Conservation (phyloP, 2,888 invertebrate genomes). For the Heliconius ethilla region DNA sequence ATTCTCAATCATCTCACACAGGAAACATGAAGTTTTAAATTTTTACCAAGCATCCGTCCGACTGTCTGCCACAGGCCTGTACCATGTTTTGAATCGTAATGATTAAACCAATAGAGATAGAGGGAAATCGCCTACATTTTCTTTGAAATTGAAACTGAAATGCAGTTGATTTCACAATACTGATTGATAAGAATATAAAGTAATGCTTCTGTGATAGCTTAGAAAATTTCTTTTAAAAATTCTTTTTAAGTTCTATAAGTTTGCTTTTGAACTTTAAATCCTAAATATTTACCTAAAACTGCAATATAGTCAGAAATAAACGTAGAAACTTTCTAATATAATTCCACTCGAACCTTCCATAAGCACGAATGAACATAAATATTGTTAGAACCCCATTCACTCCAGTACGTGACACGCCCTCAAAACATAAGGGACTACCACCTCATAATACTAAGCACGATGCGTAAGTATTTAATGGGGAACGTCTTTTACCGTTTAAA, state of each 20-base stretch:
- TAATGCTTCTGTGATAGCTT: no score
- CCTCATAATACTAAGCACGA: conserved; percentile 26
- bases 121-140: not conserved
- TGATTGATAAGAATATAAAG: not conserved
- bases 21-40: conserved; percentile 2
- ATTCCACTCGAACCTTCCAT: conserved; percentile 17
- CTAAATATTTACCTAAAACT: not conserved
- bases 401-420: conserved; percentile 26
- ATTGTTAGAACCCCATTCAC: conserved; percentile 31
- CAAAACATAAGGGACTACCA: conserved; percentile 26
- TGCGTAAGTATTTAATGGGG: conserved; percentile 27
- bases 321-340: not conserved
- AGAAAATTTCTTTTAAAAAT: not conserved
- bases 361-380: conserved; percentile 32
- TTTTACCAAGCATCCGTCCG: not conserved
- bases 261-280: not conserved
- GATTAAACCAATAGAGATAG: conserved; percentile 3
- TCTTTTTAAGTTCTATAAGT: no score
- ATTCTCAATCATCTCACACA: conserved; percentile 11
- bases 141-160: not conserved
- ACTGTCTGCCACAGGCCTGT: not conserved
- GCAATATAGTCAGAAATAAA: not conserved
- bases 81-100: not conserved
- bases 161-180: not conserved
- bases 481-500: conserved; percentile 11